Percentiles rank a stretch among this genome's conserved stretches.
phyloP scores from a whole-genome alignment of 2,888 invertebrate species.

The Timema cristinae region DNA sequence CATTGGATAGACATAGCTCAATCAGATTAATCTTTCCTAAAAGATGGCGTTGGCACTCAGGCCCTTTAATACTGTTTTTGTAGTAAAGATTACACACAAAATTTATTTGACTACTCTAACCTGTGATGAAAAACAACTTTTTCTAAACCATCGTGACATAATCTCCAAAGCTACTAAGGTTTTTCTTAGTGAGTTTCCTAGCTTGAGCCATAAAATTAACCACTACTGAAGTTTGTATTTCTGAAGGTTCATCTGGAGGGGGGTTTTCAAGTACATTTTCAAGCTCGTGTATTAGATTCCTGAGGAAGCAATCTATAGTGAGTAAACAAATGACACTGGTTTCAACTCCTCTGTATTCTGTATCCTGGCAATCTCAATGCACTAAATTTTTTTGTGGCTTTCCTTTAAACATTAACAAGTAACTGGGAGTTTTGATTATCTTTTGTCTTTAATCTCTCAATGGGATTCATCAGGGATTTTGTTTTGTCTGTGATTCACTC shows the following conservation, averaged over 20 bases:
- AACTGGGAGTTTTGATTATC: neutral
- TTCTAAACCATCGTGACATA: neutral
- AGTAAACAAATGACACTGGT: neutral
- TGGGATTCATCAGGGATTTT: neutral
- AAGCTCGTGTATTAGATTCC: neutral
- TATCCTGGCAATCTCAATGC: neutral
- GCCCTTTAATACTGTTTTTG: neutral
- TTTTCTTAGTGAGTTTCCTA: neutral
- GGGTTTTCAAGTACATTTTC: neutral
- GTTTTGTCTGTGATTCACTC: neutral
- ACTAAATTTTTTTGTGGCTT: neutral
- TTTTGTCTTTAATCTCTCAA: neutral
- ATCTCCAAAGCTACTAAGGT: neutral
- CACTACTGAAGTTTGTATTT: neutral
- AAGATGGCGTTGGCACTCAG: neutral
- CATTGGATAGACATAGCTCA: neutral
- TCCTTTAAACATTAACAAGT: neutral
- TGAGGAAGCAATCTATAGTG: neutral
- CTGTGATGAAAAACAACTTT: neutral
- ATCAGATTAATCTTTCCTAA: neutral
- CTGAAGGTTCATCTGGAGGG: neutral
- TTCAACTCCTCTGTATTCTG: neutral
- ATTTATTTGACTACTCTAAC: neutral
- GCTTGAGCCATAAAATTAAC: neutral
- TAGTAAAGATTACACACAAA: slow-evolving; percentile 2